Evolutionary conservation across 2,113 vertebrate species (phyloP), one percentile per base, ranked within the genome.

Genomic region (Lycaon pictus): DNA sequence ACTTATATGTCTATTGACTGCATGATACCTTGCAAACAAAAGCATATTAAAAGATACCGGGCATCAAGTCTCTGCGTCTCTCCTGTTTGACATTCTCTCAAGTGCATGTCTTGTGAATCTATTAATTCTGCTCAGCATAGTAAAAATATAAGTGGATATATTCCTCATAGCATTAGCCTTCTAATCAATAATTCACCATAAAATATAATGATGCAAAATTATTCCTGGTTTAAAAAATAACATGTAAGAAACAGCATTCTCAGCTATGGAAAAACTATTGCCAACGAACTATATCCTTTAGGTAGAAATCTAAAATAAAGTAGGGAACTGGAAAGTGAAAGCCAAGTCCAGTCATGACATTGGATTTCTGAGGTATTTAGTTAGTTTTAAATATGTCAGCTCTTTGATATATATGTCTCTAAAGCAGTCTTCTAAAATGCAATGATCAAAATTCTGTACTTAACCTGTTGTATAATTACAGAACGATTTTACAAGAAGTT

Each of bases 381-480:
- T 77, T 92, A 32, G 55, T 27, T 82, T 72, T 25, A 62, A 20
- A 76, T 69, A 35, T 35, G 10, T 20, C 17, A 25, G 15, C 22
- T 90, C 22, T 43, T 23, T 35, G 56, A 55, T 60, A 51, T 37
- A 82, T 56, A 12, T 13, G 48, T 29, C 43, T 88, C 55, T 67
- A 88, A 96, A 60, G 19, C 43, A 27, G 25, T 84, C 58, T 94
- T 94, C 43, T 71, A 93, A 94, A 92, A 29, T 48, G n/a, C 7
- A 88, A 74, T 48, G 22, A 91, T 69, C 82, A 69, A 93, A 82
- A 43, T 76, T 88, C 17, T 51, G 60, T 8, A 9, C 19, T 85
- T 71, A 74, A 53, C 79, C 6, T 76, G 25, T 76, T 74, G 32
- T 83, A 63, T 63, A 76, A 63, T 17, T 89, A 3, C 13, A 81